A percentile compares a stretch with the other conserved stretches of the same genome.
Conservation (phyloP, 2,888 invertebrate species). For the Apamea monoglypha region DNA sequence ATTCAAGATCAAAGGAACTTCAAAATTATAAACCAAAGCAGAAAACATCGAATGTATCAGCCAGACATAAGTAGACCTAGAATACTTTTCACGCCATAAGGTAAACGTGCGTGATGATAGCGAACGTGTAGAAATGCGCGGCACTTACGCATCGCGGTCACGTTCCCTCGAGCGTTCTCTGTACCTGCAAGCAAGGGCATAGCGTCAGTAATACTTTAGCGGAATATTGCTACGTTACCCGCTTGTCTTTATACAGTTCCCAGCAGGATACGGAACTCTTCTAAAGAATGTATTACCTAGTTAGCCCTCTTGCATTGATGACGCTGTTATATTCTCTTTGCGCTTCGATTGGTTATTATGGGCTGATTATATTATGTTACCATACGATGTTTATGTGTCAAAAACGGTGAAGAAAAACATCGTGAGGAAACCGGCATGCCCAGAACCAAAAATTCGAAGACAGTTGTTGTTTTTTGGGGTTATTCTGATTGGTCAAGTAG, state of each 20-base stretch:
- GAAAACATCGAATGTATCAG: conserved; percentile 40
- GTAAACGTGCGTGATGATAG: conserved; percentile 56
- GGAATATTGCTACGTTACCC: conserved; percentile 24
- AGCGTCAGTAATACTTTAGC: conserved; percentile 63
- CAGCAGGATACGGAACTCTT: conserved; percentile 10
- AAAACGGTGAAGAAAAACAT: too few species aligned
- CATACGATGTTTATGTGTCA: too few species aligned
- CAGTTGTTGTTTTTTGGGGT: background rate
- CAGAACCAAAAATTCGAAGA: too few species aligned
- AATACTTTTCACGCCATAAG: conserved; percentile 43
- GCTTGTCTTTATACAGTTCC: background rate
- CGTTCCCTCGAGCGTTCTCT: conserved; percentile 93
- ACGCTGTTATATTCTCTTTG: background rate
- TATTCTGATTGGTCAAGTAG: background rate
- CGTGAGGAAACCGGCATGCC: too few species aligned
- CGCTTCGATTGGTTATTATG: background rate
- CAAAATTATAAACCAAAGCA: conserved; percentile 38
- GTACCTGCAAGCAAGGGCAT: conserved; percentile 89
- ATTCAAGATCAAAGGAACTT: conserved; percentile 11
- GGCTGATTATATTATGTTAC: background rate
- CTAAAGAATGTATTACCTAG: conserved; percentile 28
- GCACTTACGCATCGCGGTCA: conserved; percentile 91
- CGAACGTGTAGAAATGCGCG: conserved; percentile 60
- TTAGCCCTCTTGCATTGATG: conserved; percentile 27
- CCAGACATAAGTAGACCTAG: conserved; percentile 36